Base-by-base conservation (phyloP, 2,888 invertebrate genomes). In the Eulithis testata region DNA sequence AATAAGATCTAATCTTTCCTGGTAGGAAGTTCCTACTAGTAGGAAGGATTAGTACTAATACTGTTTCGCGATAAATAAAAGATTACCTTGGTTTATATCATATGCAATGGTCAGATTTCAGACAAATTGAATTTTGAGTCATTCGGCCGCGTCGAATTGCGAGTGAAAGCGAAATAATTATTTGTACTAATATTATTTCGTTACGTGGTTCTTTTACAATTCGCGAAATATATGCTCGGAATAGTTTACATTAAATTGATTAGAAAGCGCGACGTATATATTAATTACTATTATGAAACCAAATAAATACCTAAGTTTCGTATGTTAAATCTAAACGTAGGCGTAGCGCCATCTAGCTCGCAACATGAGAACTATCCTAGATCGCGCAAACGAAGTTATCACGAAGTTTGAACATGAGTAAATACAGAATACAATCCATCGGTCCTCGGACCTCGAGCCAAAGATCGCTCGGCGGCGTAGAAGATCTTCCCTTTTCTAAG, bases 161-260 rank as follows among this genome's bases (percentile, higher is more conserved):
- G 36, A 70, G 72, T 65, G 72, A 72, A 72, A 72, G 70, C 65
- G 50, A 55, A 51, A 51, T 53, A 37, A 51, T 54, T 55, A 68
- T 71, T 67, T 67, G 40, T 47, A 60, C 21, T 14, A 61, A 60
- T 64, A 62, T 65, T 40, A 40, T 53, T 55, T 27, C 59, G 43
- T 59, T 61, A 27, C 56, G 65, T 31, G 58, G 57, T 50, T 62
- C 2, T 60, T 68, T 54, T 59, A 63, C 63, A 60, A 68, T 21
- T 54, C 27, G 27, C 57, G 54, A 62, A 54, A 43, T 61, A 55
- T 44, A 62, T 52, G 59, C 44, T 56, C 47, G 8, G 4, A 51
- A 51, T 51, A 51, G 31, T 51, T 36, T 51, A 49, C 14, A 57
- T 56, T 47, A 56, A 47, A 56, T 52, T 52, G 52, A 52, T 52